Evolutionary conservation across 2,888 invertebrate genomes (phyloP).

Genomic region (Hoplodrina ambigua): DNA sequence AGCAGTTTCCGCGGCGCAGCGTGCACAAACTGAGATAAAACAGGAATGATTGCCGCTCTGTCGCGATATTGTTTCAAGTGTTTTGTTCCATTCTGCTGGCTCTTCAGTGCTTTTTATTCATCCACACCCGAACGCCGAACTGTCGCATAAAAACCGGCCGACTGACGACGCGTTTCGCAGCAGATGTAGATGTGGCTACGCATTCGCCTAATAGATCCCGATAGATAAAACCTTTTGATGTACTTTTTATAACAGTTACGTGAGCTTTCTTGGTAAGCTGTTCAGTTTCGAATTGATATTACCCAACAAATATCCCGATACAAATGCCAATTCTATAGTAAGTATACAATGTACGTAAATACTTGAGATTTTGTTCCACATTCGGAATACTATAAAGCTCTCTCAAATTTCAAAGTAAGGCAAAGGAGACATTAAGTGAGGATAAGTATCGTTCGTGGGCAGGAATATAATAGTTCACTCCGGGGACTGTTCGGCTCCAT

Average conservation of each 20-base stretch:
- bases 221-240: conserved; percentile 10
- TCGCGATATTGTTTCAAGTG: conserved; percentile 88
- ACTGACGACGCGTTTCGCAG: conserved; percentile 71
- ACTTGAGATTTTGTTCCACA: conserved; percentile 59
- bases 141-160: conserved; percentile 72
- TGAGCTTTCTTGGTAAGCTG: not conserved
- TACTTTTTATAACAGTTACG: conserved; percentile 1
- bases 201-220: conserved; percentile 11
- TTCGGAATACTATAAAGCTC: conserved; percentile 61
- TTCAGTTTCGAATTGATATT: conserved; percentile 7
- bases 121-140: conserved; percentile 77
- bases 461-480: conserved; percentile 79
- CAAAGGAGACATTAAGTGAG: conserved; percentile 75
- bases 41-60: conserved; percentile 88
- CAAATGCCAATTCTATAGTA: not conserved
- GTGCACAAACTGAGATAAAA: conserved; percentile 89
- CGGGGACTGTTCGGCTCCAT: conserved; percentile 78
- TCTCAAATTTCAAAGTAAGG: conserved; percentile 66
- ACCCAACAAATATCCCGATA: not conserved
- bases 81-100: conserved; percentile 84
- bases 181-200: conserved; percentile 60
- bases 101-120: conserved; percentile 81
- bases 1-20: conserved; percentile 84
- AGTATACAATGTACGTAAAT: conserved; percentile 5
- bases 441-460: conserved; percentile 77